phyloP scores from a whole-genome alignment of 2,888 invertebrate species.

The Cerastis rubricosa region DNA sequence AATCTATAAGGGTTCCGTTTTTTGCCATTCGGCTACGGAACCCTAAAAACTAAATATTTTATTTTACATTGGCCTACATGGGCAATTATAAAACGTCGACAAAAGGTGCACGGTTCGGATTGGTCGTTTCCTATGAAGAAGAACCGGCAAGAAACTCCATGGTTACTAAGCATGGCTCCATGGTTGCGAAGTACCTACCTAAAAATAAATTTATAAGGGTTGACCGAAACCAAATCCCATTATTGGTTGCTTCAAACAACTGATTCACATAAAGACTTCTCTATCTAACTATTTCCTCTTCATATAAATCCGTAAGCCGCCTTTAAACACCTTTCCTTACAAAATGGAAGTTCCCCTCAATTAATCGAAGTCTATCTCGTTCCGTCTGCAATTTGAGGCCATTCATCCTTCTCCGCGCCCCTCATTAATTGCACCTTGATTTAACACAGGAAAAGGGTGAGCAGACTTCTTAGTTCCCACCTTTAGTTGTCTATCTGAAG shows the following conservation, averaged over 20 bases:
- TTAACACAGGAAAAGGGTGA: conserved; percentile 37
- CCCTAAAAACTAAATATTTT: too few relatives aligned
- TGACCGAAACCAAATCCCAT: neutral
- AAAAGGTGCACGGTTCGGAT: too few relatives aligned
- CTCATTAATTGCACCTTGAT: conserved; percentile 65
- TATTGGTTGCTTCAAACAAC: neutral
- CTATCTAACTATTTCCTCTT: neutral
- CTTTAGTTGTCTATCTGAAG: conserved; percentile 13
- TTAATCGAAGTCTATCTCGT: conserved; percentile 62
- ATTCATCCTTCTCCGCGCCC: conserved; percentile 55
- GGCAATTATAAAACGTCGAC: too few relatives aligned
- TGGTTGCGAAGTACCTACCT: neutral
- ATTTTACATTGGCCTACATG: too few relatives aligned
- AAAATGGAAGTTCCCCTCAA: conserved; percentile 59
- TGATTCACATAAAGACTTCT: neutral
- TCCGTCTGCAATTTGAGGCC: conserved; percentile 63
- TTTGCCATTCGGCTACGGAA: too few relatives aligned
- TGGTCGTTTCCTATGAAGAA: too few relatives aligned
- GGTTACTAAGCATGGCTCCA: too few relatives aligned
- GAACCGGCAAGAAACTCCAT: too few relatives aligned
- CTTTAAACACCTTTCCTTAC: conserved; percentile 26
- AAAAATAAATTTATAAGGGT: neutral
- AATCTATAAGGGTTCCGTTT: too few relatives aligned
- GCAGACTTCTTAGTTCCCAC: conserved; percentile 1
- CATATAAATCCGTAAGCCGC: conserved; percentile 24